Evolutionary conservation across 2,797 vertebrate genomes (phyloP).

Genomic region (Smutsia temminckii): DNA sequence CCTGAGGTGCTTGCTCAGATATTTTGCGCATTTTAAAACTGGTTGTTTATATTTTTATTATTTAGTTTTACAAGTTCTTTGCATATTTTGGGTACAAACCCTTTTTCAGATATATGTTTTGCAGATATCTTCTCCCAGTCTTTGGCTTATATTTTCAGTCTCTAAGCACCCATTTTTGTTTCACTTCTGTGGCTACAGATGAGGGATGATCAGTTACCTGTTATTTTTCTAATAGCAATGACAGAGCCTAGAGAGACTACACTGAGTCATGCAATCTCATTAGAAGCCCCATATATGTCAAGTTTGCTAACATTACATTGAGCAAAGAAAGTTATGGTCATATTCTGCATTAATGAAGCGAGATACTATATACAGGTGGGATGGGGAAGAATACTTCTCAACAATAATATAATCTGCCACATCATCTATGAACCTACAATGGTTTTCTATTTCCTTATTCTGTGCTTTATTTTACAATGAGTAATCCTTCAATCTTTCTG

Average conservation of each 20-base stretch:
- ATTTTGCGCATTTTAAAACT: not conserved
- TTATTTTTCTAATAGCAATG: not conserved
- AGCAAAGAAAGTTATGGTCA: not conserved
- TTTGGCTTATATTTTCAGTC: not conserved
- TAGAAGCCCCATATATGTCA: not conserved
- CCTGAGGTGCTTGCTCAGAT: not conserved
- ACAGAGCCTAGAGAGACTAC: not conserved
- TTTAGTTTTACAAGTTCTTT: not conserved
- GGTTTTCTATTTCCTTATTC: not conserved
- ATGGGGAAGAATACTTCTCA: not conserved
- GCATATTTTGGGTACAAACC: not conserved
- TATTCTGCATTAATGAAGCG: not conserved
- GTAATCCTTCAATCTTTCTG: not conserved
- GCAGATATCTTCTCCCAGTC: not conserved
- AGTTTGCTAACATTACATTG: not conserved
- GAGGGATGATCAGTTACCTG: not conserved
- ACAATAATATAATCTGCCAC: not conserved
- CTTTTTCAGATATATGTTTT: not conserved
- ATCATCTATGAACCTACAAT: not conserved
- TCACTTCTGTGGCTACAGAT: not conserved
- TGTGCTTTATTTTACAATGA: not conserved
- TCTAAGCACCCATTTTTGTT: not conserved
- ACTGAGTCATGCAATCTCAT: not conserved
- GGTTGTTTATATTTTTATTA: not conserved
- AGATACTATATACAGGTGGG: not conserved